Evolutionary conservation across 2,113 vertebrate species (phyloP).

Genomic region (Lamprologus tigripictilis): DNA sequence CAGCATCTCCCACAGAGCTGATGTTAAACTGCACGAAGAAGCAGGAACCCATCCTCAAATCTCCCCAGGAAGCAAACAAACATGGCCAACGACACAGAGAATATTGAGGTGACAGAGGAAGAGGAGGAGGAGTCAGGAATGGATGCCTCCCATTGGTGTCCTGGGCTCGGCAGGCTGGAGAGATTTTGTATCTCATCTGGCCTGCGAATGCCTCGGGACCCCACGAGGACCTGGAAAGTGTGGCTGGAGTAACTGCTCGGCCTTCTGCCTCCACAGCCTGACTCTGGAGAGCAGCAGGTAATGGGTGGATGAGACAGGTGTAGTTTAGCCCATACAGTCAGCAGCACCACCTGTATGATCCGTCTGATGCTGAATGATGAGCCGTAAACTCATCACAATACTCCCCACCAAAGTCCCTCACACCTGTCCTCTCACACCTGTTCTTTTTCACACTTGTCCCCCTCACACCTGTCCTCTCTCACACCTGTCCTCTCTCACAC

Average conservation of each 20-base stretch:
- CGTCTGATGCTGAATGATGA: background rate
- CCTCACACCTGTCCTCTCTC: accelerated
- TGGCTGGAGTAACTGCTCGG: background rate
- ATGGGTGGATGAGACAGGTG: background rate
- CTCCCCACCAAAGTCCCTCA: accelerated
- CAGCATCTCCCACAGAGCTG: background rate
- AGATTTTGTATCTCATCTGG: background rate
- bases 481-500: accelerated
- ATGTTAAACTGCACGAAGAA: background rate
- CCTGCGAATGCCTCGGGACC: background rate
- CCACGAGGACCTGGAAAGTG: background rate
- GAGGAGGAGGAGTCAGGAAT: background rate
- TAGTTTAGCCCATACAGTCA: background rate
- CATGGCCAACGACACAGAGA: background rate
- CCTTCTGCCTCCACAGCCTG: background rate
- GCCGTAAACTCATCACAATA: background rate
- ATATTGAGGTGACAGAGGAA: background rate
- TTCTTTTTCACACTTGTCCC: no score
- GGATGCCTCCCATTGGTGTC: background rate
- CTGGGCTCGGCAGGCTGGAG: background rate
- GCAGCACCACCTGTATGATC: background rate
- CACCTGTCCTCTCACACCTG: no score
- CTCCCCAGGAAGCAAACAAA: background rate
- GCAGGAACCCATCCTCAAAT: background rate
- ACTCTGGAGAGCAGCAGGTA: background rate